Evolutionary conservation across 2,888 invertebrate species (phyloP), one percentile per base, ranked within the genome.

Genomic region (Xestia c-nigrum): DNA sequence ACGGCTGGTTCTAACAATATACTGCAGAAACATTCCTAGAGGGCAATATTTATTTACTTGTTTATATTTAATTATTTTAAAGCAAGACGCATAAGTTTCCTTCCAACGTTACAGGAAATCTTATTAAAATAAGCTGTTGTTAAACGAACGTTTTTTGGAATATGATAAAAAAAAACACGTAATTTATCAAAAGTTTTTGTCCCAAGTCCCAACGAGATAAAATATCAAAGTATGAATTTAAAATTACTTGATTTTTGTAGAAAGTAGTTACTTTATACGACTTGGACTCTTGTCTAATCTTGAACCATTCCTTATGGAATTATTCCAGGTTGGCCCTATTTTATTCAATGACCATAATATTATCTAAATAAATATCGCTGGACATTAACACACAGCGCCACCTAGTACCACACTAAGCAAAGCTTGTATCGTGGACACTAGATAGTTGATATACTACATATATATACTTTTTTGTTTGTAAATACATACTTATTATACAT

Each of bases 11-110:
- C 16, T 69, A 40, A 21, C 61, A 74, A 47, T 64, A 64, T 64
- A 71, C n/a, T 73, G 59, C 50, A 55, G 14, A 71, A 68, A n/a
- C 9, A 68, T 73, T 69, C 43, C 4, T 19, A 46, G 64, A 81
- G 71, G 71, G 72, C 63, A 19, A 52, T 63, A 69, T n/a, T n/a
- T n/a, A n/a, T n/a, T n/a, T n/a, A n/a, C n/a, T n/a, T n/a, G n/a
- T n/a, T n/a, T n/a, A n/a, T n/a, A n/a, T n/a, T n/a, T n/a, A n/a
- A n/a, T n/a, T n/a, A n/a, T n/a, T n/a, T n/a, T n/a, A n/a, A n/a
- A n/a, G n/a, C n/a, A 47, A 66, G 38, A 70, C 10, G 5, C 59
- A 76, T 69, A 43, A 61, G 38, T 70, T 63, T 59, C 3, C 24
- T 24, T 5, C 6, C 19, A 52, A 46, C 10, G 6, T 50, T 81